Evolutionary conservation across 2,113 vertebrate species (phyloP), one percentile per base, ranked within the genome.

Genomic region (Carassius carassius): DNA sequence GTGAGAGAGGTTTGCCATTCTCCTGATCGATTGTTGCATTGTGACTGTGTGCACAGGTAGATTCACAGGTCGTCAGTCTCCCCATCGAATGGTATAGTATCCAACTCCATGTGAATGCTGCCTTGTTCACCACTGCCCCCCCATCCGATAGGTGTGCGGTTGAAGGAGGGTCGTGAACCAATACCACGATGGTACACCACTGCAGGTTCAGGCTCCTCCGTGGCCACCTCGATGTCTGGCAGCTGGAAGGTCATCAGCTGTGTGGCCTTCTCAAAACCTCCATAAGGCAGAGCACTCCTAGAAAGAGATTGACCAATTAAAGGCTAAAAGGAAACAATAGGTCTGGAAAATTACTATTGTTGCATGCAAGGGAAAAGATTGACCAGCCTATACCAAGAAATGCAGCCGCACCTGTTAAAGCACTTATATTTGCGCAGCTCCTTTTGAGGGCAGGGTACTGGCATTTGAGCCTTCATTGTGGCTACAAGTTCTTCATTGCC

Each of bases 91-190:
- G 96, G 96, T 89, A 97, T 94, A 37, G 90, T 91, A 62, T 95
- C 94, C 63, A 95, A 84, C 81, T 97, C 94, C 92, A 96, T 93
- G 1, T 91, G 95, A 91, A 97, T 95, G 91, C 95, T 95, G n/a
- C 92, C 92, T 75, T 93, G 92, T 77, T 99, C 98, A 76, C 93
- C 94, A 62, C 95, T 97, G 83, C 96, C 94, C 94, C 96, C 92
- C 98, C 98, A 99, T 84, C 98, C 98, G 83, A 99, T 97, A 35
- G 98, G 98, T 87, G 98, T 99, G 91, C 98, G 96, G 93, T 99
- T 99, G 92, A 99, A 99, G 87, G 97, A 99, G 88, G 98, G 98
- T 89, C 98, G 96, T 78, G 96, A 95, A 91, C 91, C 92, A 78
- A 96, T 92, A 81, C 96, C 96, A 77, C 97, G 95, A 70, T 96